phyloP scores from a whole-genome alignment of 2,113 vertebrate genomes.

The Onychorhynchus coronatus region DNA sequence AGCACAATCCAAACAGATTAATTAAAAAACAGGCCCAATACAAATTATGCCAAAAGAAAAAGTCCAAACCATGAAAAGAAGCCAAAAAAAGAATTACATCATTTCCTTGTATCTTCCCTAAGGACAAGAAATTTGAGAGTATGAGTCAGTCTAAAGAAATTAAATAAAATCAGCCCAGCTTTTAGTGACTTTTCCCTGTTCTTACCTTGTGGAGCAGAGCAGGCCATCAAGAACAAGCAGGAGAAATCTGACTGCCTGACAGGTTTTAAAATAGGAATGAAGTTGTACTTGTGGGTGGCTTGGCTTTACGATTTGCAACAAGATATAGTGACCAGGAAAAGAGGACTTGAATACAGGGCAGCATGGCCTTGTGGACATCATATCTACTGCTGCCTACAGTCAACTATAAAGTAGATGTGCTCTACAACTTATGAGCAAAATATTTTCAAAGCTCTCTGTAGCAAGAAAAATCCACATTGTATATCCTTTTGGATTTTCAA shows the following conservation, averaged over 20 bases:
- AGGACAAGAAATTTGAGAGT: conserved; percentile 67
- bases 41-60: conserved; percentile 47
- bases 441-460: not conserved
- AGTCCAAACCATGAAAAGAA: not conserved
- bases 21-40: conserved; percentile 60
- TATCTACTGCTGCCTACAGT: not conserved
- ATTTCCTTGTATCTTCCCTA: conserved; percentile 77
- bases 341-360: not conserved
- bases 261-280: not conserved
- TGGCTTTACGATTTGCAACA: not conserved
- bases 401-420: not conserved
- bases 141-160: conserved; percentile 74
- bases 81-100: conserved; percentile 57
- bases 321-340: not conserved
- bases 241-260: not conserved
- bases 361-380: not conserved
- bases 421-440: not conserved
- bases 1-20: not conserved
- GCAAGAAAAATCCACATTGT: rapidly evolving
- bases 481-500: not conserved
- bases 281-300: not conserved
- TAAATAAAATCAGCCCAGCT: conserved; percentile 65
- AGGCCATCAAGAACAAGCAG: not conserved
- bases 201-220: conserved; percentile 21
- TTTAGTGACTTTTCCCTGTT: conserved; percentile 61